Conservation (phyloP, 2,113 vertebrate genomes). For the Pelmatolapia mariae region DNA sequence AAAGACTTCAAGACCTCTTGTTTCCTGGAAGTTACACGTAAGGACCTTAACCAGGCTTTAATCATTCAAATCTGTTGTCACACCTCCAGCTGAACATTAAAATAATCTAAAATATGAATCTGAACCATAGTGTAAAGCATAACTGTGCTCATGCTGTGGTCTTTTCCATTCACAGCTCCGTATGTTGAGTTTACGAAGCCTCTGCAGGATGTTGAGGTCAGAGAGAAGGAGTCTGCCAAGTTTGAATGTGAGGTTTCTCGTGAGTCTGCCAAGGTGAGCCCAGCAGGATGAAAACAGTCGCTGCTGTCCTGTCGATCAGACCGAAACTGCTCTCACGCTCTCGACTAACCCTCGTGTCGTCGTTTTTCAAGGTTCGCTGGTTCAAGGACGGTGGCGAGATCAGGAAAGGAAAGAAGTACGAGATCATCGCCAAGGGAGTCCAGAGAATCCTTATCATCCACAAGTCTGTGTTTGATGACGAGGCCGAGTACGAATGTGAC, state of each 20-base stretch:
- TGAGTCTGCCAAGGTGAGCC: slow-evolving; percentile 85
- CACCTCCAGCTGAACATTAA: background rate
- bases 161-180: slow-evolving; percentile 75
- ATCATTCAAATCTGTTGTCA: background rate
- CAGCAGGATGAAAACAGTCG: background rate
- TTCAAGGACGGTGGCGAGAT: slow-evolving; percentile 95
- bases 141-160: background rate
- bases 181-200: slow-evolving; percentile 90
- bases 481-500: slow-evolving; percentile 97
- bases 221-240: slow-evolving; percentile 89
- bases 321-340: background rate
- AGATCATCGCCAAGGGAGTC: slow-evolving; percentile 87
- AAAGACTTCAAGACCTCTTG: slow-evolving; percentile 95
- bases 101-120: background rate
- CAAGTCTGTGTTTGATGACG: slow-evolving; percentile 90
- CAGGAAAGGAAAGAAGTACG: slow-evolving; percentile 96
- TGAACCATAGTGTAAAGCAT: no score
- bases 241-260: slow-evolving; percentile 97
- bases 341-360: background rate
- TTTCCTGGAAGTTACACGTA: slow-evolving; percentile 95
- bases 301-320: background rate
- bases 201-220: slow-evolving; percentile 89
- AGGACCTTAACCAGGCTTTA: background rate
- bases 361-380: slow-evolving; percentile 77
- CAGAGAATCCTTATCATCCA: slow-evolving; percentile 85